Base-by-base conservation (phyloP, 1,140 invertebrate species). In the Apis dorsata region DNA sequence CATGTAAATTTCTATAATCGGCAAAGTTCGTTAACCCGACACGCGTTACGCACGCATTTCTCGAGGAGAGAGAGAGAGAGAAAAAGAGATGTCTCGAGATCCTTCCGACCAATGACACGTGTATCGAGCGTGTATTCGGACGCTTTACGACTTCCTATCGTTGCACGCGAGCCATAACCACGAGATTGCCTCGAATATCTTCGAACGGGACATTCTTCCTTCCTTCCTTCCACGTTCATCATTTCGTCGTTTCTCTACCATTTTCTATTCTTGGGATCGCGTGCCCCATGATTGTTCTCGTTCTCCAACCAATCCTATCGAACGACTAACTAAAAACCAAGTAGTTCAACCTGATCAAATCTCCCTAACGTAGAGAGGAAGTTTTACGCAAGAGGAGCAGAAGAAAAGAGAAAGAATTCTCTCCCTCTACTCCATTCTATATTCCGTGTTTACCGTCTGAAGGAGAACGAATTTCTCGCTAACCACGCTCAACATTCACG, bases 21-120 rank as follows among this genome's bases (percentile, higher is more conserved):
- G 10, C 66, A 19, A 55, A 63, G 81, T 82, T 82, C 81, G 66
- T 82, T 78, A 82, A 82, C 81, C 81, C 55, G 24, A 19, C 78
- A 63, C 60, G 69, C 59, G 69, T 65, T 80, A 65, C 28, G 21
- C 19, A 49, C 49, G 4, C 34, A 44, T 49, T 55, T 60, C 59
- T 62, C 51, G 55, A 11, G 34, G 57, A 66, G 10, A 44, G 2
- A 44, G 34, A 44, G 34, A 44, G 34, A 44, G 34, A 44, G 34
- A 44, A 4, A 44, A 4, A 44, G 34, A 7, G 34, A 7, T 44
- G 34, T 24, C 28, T 66, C 24, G 63, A 68, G 55, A 75, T 81
- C 53, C 28, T 55, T 53, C 1, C 51, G 49, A 73, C 28, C 59
- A 80, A 73, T 65, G 21, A 17, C 17, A 55, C 44, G 28, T 10